These are phyloP conservation scores for Dolomedes plantarius DNA, from an alignment of 2,888 invertebrate species.

Conservation along the genomic window DNA sequence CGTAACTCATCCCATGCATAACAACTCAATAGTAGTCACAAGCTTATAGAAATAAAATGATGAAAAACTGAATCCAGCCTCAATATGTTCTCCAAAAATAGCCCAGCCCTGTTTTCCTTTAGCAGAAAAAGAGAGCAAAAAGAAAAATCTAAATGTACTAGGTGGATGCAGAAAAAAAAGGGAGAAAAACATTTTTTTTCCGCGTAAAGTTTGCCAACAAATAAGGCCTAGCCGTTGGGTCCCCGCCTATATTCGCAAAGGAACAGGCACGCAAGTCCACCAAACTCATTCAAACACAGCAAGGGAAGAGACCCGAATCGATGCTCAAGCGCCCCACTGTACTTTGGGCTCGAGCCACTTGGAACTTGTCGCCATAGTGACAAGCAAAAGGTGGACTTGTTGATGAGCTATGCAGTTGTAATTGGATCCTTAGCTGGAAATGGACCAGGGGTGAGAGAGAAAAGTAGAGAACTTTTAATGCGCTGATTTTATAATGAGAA, in stretches of 20 bases:
- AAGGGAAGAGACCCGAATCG: slow-evolving; percentile 33
- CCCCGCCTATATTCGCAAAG: slow-evolving; percentile 31
- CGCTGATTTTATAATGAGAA: slow-evolving; percentile 2
- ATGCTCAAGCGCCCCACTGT: slow-evolving; percentile 54
- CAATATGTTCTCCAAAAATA: too few relatives aligned
- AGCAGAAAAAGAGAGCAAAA: too few relatives aligned
- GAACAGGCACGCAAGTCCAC: slow-evolving; percentile 44
- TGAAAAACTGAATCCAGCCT: too few relatives aligned
- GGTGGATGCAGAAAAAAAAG: too few relatives aligned
- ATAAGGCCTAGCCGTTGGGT: slow-evolving; percentile 55
- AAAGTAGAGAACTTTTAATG: slow-evolving; percentile 13
- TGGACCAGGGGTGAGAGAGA: background rate
- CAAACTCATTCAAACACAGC: slow-evolving; percentile 45
- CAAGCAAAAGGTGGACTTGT: slow-evolving; percentile 71
- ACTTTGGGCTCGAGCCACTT: slow-evolving; percentile 40
- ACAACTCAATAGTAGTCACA: too few relatives aligned
- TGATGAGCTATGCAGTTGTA: slow-evolving; percentile 62
- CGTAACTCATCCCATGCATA: too few relatives aligned
- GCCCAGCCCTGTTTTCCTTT: too few relatives aligned
- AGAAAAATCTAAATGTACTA: too few relatives aligned
- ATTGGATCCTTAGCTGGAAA: slow-evolving; percentile 30
- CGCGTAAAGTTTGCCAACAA: slow-evolving; percentile 57
- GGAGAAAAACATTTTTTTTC: background rate
- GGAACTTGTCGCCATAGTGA: slow-evolving; percentile 67
- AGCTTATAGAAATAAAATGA: too few relatives aligned